Evolutionary conservation across 2,113 vertebrate species (phyloP), one percentile per base, ranked within the genome.

Genomic region (Melanostigma gelatinosum): DNA sequence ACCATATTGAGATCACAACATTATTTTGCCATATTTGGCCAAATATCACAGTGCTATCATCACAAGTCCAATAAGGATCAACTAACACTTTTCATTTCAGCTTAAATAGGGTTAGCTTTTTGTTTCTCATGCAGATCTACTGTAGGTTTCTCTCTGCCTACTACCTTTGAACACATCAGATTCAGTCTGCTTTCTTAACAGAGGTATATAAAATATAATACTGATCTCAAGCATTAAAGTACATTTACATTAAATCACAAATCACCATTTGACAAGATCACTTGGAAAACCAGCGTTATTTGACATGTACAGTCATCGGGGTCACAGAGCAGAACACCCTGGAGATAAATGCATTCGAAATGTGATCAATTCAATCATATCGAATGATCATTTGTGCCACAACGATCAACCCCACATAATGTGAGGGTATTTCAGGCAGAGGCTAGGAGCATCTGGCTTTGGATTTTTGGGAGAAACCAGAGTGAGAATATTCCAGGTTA

Each of bases 41-140:
- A 90, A 90, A 92, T 87, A 92, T 93, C 91, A 93, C 92, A 92
- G 90, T 92, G 92, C 90, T 91, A 90, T 86, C 89, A 91, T 87
- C 89, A 93, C 89, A 87, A 89, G 77, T 88, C 87, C 88, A 93
- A 86, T 86, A 89, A 85, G 72, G 79, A 87, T 82, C 72, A 85
- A 89, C 87, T 81, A 88, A 89, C 91, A 93, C 66, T 50, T 91
- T 38, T 40, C 20, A 55, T 55, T 27, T 71, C 67, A 54, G 32
- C 32, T 70, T 38, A 70, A 70, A 70, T 70, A 70, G 54, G 32
- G 12, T 70, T 54, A 70, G 48, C 32, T 82, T 85, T 58, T 67
- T 4, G 29, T 69, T 80, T 82, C 72, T 86, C 85, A 88, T 90
- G 90, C 91, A 88, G 88, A 77, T 83, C 87, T 91, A 83, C 57